phyloP scores from a whole-genome alignment of 1,140 invertebrate species.

The Scaptomyza graminum region DNA sequence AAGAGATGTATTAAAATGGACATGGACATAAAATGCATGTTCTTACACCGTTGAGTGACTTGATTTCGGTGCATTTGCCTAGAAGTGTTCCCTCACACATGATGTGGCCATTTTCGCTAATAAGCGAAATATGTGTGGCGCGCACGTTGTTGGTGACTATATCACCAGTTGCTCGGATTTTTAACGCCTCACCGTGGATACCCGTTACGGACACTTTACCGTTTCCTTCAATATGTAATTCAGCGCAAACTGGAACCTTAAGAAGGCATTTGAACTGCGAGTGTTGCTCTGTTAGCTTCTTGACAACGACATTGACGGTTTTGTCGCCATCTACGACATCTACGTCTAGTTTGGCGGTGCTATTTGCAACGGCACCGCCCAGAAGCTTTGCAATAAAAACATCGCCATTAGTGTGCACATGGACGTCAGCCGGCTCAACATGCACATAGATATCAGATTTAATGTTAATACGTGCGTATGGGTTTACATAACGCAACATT shows the following conservation, averaged over 20 bases:
- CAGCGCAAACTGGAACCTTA: conserved; percentile 63
- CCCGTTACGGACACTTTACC: conserved; percentile 52
- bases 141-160: conserved; percentile 69
- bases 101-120: conserved; percentile 64
- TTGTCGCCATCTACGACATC: conserved; percentile 58
- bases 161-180: conserved; percentile 46
- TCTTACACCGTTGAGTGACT: conserved; percentile 65
- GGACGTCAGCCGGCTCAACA: conserved; percentile 62
- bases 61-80: conserved; percentile 58
- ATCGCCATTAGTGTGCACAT: conserved; percentile 66
- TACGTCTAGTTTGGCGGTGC: conserved; percentile 53
- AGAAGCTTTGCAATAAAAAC: conserved; percentile 63
- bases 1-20: not conserved
- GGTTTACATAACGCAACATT: conserved; percentile 70
- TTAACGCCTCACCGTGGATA: conserved; percentile 60
- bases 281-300: conserved; percentile 32
- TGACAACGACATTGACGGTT: conserved; percentile 58
- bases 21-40: not conserved
- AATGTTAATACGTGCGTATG: conserved; percentile 68
- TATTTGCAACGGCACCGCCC: conserved; percentile 56
- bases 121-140: conserved; percentile 54
- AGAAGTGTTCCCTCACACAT: conserved; percentile 64
- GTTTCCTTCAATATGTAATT: conserved; percentile 47
- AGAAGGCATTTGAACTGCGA: conserved; percentile 57
- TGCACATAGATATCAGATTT: conserved; percentile 59